Conservation (phyloP, 2,888 invertebrate genomes). For the Mystacides longicornis region DNA sequence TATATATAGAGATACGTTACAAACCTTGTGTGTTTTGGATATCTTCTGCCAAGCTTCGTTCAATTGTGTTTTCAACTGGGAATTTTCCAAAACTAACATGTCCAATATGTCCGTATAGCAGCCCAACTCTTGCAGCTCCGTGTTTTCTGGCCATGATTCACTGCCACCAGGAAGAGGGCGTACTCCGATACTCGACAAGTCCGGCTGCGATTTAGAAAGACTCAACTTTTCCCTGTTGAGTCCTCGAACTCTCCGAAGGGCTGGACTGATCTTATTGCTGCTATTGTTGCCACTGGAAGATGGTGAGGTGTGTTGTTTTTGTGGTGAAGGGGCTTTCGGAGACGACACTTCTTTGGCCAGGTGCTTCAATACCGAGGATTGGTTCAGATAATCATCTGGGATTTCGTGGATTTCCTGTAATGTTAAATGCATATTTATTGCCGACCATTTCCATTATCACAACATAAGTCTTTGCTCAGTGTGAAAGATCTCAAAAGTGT, state of each 20-base stretch:
- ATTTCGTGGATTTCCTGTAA: conserved; percentile 73
- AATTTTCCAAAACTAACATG: conserved; percentile 77
- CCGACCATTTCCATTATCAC: too few relatives aligned
- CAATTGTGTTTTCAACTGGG: conserved; percentile 74
- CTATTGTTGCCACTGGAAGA: conserved; percentile 11
- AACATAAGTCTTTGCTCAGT: too few relatives aligned
- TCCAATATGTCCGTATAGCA: conserved; percentile 75
- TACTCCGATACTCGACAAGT: conserved; percentile 55
- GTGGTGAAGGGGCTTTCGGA: conserved; percentile 36
- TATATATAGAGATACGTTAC: too few relatives aligned
- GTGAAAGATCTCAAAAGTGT: too few relatives aligned
- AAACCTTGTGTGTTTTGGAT: conserved; percentile 77
- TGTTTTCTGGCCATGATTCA: conserved; percentile 49
- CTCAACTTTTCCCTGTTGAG: conserved; percentile 54
- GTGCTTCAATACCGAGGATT: conserved; percentile 77
- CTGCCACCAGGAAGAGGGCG: conserved; percentile 49
- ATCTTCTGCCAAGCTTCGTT: conserved; percentile 75
- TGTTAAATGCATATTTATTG: too few relatives aligned
- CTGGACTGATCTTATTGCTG: conserved; percentile 13
- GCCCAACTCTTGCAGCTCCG: conserved; percentile 64
- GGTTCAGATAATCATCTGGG: conserved; percentile 75
- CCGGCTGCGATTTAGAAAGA: conserved; percentile 75
- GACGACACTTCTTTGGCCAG: conserved; percentile 67
- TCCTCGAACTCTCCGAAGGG: conserved; percentile 38
- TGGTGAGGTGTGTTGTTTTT: conserved; percentile 35